A percentile compares a stretch with the other conserved stretches of the same genome.
Conservation (phyloP, 2,113 vertebrate species). For the Glareola pratincola region DNA sequence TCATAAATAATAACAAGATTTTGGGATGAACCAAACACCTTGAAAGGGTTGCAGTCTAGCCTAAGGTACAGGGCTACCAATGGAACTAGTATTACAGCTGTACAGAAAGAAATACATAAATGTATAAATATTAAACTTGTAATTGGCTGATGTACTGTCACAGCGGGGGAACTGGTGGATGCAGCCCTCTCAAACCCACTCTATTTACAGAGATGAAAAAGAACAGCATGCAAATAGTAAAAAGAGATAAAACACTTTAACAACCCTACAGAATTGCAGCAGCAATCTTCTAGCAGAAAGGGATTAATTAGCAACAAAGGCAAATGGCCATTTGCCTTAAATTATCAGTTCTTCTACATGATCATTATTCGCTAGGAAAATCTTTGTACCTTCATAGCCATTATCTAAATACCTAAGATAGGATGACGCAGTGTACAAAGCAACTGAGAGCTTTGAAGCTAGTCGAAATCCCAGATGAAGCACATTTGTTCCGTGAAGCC, state of each 20-base stretch:
- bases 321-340: conserved; percentile 5
- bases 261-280: background rate
- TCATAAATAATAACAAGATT: background rate
- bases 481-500: conserved; percentile 15
- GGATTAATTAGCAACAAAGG: conserved; percentile 42
- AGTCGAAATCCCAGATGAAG: background rate
- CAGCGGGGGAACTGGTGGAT: background rate
- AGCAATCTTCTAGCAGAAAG: conserved; percentile 15
- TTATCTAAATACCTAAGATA: conserved; percentile 28
- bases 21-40: background rate
- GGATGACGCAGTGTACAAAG: background rate
- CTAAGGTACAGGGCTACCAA: background rate
- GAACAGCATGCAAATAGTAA: conserved; percentile 14
- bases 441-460: background rate
- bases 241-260: conserved; percentile 30
- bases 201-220: conserved; percentile 33
- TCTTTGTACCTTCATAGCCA: conserved; percentile 11
- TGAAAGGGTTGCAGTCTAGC: background rate
- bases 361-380: background rate
- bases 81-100: background rate
- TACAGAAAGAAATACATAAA: background rate
- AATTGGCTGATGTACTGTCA: conserved; percentile 3
- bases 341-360: background rate
- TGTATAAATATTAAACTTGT: conserved; percentile 21
- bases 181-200: background rate